These are phyloP conservation scores for Caenorhabditis japonica DNA, from an alignment of 2,888 invertebrate species.

Conservation along the genomic window DNA sequence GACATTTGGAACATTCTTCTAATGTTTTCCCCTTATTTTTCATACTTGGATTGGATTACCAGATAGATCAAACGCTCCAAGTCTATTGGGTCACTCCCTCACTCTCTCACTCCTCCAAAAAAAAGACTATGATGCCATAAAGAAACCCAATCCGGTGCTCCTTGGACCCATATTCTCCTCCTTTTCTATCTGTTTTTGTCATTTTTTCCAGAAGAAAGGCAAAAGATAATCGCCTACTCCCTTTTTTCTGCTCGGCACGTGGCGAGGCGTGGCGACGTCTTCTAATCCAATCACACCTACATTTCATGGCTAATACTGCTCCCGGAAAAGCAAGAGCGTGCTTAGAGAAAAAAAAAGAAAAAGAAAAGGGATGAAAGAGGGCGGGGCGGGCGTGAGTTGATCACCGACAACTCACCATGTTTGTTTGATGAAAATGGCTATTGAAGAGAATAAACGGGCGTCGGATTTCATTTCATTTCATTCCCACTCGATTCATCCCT, in stretches of 20 bases:
- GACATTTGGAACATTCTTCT: no score
- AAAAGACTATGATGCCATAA: no score
- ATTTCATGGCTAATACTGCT: conserved; percentile 9
- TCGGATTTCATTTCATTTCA: conserved; percentile 32
- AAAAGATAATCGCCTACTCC: conserved; percentile 21
- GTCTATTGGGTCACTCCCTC: no score
- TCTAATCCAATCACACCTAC: conserved; percentile 52
- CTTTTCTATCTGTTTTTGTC: no score
- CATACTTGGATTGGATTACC: no score
- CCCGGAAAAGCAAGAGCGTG: no score
- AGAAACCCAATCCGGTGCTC: no score
- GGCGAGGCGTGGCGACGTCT: conserved; percentile 33
- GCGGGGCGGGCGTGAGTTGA: conserved; percentile 26
- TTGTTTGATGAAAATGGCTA: conserved; percentile 47
- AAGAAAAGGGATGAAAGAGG: no score
- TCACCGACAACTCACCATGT: conserved; percentile 39
- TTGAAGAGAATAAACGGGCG: conserved; percentile 44
- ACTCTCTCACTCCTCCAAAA: no score
- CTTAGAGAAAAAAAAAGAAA: no score
- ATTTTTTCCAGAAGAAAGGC: conserved; percentile 6
- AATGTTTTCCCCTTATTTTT: conserved; percentile 17
- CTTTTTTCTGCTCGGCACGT: conserved; percentile 18
- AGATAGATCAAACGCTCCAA: no score
- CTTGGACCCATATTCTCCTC: no score
- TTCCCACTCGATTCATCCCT: conserved; percentile 19